Base-by-base conservation (phyloP, 2,113 vertebrate genomes). In the Ornithorhynchus anatinus region DNA sequence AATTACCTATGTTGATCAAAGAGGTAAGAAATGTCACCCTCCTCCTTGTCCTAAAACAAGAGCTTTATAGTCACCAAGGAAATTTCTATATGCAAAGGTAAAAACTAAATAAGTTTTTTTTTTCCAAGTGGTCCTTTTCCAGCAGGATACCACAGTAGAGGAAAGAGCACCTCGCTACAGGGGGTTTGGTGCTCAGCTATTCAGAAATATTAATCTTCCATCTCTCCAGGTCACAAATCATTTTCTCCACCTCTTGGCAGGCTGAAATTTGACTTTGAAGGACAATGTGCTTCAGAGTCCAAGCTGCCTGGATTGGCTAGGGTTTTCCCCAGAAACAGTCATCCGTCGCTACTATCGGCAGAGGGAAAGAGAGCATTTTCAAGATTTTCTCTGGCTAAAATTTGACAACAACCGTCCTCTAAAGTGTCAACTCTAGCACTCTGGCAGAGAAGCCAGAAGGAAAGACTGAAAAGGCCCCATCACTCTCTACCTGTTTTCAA, bases 131-230 rank as follows among this genome's bases (percentile, higher is more conserved):
- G 45, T 72, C 7, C 0, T 58, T 59, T 38, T 50, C 50, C 16
- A 51, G 10, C 17, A 16, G 74, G 25, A 32, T 37, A 20, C 59
- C 75, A 68, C 51, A 59, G 66, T 1, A 84, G 65, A n/a, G 59
- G 60, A 70, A 68, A 65, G 59, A 81, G 48, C 14, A 81, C 64
- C 32, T 42, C 54, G 22, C 25, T 70, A 23, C 3, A 63, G 69
- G 72, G 40, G 44, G 33, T 10, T 60, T 52, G 62, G 44, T 15
- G 37, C 4, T 25, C 3, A 12, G 2, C 39, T 57, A 27, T 10
- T 67, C 57, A 86, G 45, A 86, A 89, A 80, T 72, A 82, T 77
- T 70, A 87, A 75, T 81, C 75, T 75, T 48, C 66, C 38, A 45
- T 53, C 56, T 72, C 80, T 74, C 53, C 56, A 42, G 66, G 75